These are phyloP conservation scores for Callosobruchus maculatus DNA, from an alignment of 2,888 invertebrate species.

Conservation along the genomic window DNA sequence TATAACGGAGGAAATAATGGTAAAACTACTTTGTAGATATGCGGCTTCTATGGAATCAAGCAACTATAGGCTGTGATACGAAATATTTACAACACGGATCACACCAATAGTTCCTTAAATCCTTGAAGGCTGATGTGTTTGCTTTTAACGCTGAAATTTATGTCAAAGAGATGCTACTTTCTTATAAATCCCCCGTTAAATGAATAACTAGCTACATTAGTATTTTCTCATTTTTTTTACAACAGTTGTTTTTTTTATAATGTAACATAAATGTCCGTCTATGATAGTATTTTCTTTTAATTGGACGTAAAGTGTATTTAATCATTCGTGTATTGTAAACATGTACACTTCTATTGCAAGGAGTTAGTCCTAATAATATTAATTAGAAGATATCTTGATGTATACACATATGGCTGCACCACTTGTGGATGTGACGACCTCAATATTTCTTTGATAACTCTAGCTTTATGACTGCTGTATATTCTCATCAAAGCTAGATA, in stretches of 20 bases:
- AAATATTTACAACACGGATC: conserved; percentile 34
- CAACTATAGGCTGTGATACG: conserved; percentile 49
- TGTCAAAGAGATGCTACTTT: no score
- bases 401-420: neutral
- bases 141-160: neutral
- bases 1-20: neutral
- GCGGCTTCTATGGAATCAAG: conserved; percentile 27
- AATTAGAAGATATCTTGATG: no score
- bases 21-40: neutral
- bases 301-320: no score
- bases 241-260: no score
- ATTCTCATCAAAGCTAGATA: conserved; percentile 49
- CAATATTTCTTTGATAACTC: conserved; percentile 40
- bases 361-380: no score
- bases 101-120: conserved; percentile 48
- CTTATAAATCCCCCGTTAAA: no score
- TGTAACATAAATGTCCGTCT: no score
- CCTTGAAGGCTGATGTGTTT: conserved; percentile 3
- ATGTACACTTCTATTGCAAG: no score
- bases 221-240: no score
- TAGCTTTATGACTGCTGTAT: conserved; percentile 48
- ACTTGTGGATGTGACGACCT: conserved; percentile 10
- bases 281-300: no score
- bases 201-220: no score
- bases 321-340: no score